A percentile compares a stretch with the other conserved stretches of the same genome.
phyloP scores from a whole-genome alignment of 1,140 invertebrate genomes.

The Portunus trituberculatus region DNA sequence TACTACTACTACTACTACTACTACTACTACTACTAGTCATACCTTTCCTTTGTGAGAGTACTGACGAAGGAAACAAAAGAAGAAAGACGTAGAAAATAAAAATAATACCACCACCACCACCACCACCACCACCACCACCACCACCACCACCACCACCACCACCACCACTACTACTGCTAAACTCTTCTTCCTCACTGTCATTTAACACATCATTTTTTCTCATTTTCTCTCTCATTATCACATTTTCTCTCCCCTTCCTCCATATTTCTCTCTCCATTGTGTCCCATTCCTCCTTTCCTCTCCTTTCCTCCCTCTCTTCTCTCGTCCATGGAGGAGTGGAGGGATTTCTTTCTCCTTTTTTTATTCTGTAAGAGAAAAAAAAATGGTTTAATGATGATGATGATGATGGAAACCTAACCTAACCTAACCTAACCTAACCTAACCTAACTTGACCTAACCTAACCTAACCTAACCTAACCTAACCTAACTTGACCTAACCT shows the following conservation, averaged over 20 bases:
- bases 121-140: neutral
- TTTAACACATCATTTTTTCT: neutral
- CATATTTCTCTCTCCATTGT: neutral
- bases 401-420: no score
- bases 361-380: neutral
- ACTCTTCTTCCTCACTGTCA: neutral
- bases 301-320: neutral
- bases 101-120: neutral
- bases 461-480: no score
- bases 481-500: no score
- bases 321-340: neutral
- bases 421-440: no score
- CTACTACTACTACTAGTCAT: neutral
- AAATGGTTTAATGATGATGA: no score
- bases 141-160: slow-evolving; percentile 16
- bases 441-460: no score
- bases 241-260: slow-evolving; percentile 1
- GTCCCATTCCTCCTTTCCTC: neutral
- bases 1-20: neutral
- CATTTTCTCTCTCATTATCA: neutral
- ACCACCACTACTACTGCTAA: neutral
- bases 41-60: neutral
- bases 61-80: neutral
- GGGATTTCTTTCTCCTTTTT: neutral
- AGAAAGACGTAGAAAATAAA: neutral